A percentile compares a stretch with the other conserved stretches of the same genome.
Conservation (phyloP, 2,797 vertebrate species). For the Delichon dasypus region DNA sequence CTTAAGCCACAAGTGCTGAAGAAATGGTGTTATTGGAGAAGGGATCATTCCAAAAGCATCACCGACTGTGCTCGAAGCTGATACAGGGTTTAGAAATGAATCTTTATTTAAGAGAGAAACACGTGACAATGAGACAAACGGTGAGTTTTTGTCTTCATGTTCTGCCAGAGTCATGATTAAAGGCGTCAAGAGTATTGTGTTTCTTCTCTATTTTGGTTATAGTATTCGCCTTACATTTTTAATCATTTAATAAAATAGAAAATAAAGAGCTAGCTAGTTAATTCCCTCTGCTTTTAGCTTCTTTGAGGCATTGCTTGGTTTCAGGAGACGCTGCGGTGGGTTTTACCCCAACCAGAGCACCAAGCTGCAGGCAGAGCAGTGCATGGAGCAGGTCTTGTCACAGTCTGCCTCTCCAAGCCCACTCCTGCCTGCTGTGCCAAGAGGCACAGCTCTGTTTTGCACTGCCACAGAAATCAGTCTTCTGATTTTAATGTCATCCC, state of each 20-base stretch:
- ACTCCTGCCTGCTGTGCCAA: not conserved
- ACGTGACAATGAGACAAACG: not conserved
- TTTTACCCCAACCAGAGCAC: not conserved
- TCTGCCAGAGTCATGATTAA: not conserved
- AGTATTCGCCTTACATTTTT: not conserved
- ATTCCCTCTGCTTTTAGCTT: not conserved
- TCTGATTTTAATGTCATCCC: not conserved
- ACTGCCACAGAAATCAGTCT: not conserved
- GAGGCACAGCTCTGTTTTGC: not conserved
- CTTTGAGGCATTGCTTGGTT: not conserved
- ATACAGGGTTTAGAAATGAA: not conserved
- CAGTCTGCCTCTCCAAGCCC: not conserved
- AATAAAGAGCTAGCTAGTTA: not conserved
- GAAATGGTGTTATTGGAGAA: not conserved
- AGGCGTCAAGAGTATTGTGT: not conserved
- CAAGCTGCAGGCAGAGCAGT: not conserved
- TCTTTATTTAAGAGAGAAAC: not conserved
- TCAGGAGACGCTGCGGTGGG: not conserved
- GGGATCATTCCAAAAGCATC: not conserved
- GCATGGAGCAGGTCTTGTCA: not conserved
- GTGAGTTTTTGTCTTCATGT: not conserved
- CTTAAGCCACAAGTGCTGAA: not conserved
- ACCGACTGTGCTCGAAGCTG: not conserved
- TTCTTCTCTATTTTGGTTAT: not conserved
- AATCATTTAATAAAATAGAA: fast-evolving